A percentile compares a stretch with the other conserved stretches of the same genome.
Conservation (phyloP, 37 sponge, comb jelly and placozoan species). For the Tethya wilhelma region DNA sequence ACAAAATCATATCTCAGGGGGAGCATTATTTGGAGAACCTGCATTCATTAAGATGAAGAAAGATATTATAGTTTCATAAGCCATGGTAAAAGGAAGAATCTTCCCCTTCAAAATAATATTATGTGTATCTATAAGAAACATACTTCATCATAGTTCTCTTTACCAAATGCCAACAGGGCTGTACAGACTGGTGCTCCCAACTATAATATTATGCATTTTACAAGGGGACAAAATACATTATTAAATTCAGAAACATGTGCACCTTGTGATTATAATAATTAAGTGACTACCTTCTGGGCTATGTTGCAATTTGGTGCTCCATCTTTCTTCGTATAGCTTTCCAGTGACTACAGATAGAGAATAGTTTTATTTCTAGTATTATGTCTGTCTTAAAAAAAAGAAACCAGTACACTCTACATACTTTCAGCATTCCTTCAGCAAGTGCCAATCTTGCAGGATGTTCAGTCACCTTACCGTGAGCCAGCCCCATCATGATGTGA, state of each 20-base stretch:
- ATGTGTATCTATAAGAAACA: background rate
- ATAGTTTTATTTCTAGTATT: background rate
- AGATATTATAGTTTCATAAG: background rate
- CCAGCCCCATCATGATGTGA: slow-evolving; percentile 64
- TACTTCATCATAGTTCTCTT: slow-evolving; percentile 80
- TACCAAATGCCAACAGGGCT: slow-evolving; percentile 81
- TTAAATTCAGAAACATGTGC: background rate
- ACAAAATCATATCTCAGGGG: slow-evolving; percentile 66
- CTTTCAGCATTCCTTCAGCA: slow-evolving; percentile 52
- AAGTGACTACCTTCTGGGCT: background rate
- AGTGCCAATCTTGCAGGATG: slow-evolving; percentile 55
- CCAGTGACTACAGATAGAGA: slow-evolving; percentile 10
- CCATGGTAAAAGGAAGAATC: background rate
- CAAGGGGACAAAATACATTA: too few relatives aligned
- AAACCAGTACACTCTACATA: background rate
- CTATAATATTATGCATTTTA: slow-evolving; percentile 21
- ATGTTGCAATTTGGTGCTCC: background rate
- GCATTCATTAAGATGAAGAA: background rate
- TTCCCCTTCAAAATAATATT: background rate
- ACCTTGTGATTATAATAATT: background rate
- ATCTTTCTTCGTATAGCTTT: slow-evolving; percentile 6
- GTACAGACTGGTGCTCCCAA: slow-evolving; percentile 73
- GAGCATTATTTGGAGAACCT: slow-evolving; percentile 74
- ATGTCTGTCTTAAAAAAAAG: background rate
- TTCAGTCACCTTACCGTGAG: slow-evolving; percentile 46